Percentiles rank a stretch among this genome's conserved stretches.
These are phyloP conservation scores for Rhabdophis nuchalis DNA, from an alignment of 2,797 vertebrate species.

Conservation along the genomic window DNA sequence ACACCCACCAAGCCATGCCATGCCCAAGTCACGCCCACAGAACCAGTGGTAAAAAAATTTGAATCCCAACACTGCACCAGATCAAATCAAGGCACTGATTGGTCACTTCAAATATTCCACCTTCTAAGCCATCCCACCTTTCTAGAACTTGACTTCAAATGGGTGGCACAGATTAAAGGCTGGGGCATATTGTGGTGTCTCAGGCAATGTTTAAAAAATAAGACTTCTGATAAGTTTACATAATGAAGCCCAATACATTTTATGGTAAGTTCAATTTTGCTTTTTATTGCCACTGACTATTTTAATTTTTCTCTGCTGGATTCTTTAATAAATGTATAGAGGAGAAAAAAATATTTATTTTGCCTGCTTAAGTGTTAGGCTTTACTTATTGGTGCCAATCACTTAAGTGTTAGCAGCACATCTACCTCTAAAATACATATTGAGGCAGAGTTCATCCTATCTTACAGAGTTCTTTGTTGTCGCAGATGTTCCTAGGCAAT, in stretches of 20 bases:
- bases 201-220: neutral
- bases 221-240: neutral
- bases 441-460: neutral
- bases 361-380: neutral
- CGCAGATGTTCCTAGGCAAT: neutral
- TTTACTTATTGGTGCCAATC: neutral
- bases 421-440: neutral
- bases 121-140: neutral
- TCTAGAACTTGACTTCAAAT: neutral
- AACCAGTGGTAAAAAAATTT: too few species aligned
- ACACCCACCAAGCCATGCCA: too few species aligned
- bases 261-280: neutral
- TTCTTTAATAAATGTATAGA: neutral
- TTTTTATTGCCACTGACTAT: neutral
- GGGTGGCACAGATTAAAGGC: neutral
- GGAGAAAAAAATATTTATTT: neutral
- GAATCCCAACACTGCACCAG: neutral
- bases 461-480: neutral
- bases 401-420: neutral
- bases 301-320: neutral
- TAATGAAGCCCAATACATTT: neutral
- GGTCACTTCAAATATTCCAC: neutral
- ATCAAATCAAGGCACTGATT: neutral
- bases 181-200: neutral
- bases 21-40: too few species aligned